phyloP scores from a whole-genome alignment of 2,113 vertebrate species.

The Lepus europaeus region DNA sequence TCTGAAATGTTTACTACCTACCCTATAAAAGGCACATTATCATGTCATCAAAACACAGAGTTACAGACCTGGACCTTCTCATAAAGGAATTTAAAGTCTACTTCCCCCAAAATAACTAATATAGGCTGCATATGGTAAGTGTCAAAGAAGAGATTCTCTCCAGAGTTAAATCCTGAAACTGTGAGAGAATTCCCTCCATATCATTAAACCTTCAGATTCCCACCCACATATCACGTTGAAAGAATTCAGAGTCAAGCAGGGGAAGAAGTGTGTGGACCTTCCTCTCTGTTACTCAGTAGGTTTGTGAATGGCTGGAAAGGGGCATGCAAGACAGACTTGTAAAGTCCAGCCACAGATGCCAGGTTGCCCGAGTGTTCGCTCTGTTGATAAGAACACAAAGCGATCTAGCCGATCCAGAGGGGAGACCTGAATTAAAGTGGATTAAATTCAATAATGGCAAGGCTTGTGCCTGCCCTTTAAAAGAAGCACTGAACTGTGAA shows the following conservation, averaged over 20 bases:
- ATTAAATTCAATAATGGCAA: slow-evolving; percentile 9
- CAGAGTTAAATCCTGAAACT: not conserved
- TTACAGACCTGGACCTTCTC: slow-evolving; percentile 2
- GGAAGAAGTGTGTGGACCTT: not conserved
- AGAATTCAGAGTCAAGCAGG: not conserved
- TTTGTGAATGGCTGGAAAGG: not conserved
- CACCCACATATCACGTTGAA: not conserved
- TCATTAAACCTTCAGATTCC: slow-evolving; percentile 8
- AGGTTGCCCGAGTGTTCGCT: not conserved
- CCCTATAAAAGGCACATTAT: not conserved
- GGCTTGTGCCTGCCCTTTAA: not conserved
- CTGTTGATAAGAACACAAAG: not conserved
- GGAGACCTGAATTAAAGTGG: slow-evolving; percentile 21
- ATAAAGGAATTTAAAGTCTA: slow-evolving; percentile 41
- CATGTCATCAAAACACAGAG: not conserved
- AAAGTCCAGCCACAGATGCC: not conserved
- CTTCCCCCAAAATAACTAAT: not conserved
- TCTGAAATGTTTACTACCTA: slow-evolving; percentile 32
- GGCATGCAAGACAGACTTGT: not conserved
- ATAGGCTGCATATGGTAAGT: slow-evolving; percentile 12
- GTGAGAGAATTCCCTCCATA: not conserved
- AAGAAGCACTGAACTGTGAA: slow-evolving; percentile 10
- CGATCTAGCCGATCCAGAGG: not conserved
- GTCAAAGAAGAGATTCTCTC: not conserved
- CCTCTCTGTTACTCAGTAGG: not conserved